These are phyloP conservation scores for Gadus macrocephalus DNA, from an alignment of 2,113 vertebrate genomes.

Conservation along the genomic window DNA sequence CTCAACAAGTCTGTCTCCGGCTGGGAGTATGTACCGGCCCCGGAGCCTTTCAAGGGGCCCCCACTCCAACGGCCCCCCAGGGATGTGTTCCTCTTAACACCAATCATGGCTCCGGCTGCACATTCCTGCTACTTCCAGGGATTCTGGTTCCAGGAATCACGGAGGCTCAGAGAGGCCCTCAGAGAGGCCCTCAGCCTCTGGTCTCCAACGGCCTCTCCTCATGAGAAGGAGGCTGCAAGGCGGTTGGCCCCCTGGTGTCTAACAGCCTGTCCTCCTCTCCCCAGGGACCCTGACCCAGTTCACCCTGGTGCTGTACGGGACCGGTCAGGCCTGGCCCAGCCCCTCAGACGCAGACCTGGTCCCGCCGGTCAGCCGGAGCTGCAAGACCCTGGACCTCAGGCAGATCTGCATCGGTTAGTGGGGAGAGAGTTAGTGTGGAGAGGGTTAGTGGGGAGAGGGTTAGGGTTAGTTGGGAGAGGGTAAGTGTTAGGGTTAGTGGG, in stretches of 20 bases:
- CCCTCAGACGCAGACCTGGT: constrained; percentile 65
- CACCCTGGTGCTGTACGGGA: constrained; percentile 87
- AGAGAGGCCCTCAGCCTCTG: no score
- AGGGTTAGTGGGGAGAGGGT: no score
- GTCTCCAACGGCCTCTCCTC: no score
- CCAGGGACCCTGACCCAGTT: constrained; percentile 94
- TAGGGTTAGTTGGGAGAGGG: no score
- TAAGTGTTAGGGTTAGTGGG: no score
- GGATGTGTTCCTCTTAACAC: constrained; percentile 33
- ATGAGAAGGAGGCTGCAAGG: no score
- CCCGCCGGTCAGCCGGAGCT: constrained; percentile 77
- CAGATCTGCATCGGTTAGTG: constrained; percentile 93
- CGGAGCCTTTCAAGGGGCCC: constrained; percentile 26
- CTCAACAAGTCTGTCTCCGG: background rate
- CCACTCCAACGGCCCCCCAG: constrained; percentile 20
- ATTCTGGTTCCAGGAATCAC: constrained; percentile 25
- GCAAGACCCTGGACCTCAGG: constrained; percentile 84
- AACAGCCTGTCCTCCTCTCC: no score
- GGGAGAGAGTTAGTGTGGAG: no score
- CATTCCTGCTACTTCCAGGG: constrained; percentile 26
- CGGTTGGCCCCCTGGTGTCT: no score
- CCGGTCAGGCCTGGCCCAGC: constrained; percentile 57
- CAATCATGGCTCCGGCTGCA: constrained; percentile 22
- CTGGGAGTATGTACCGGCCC: constrained; percentile 27
- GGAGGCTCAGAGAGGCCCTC: background rate